Base-by-base conservation (phyloP, 2,888 invertebrate species). In the Macaria liturata region DNA sequence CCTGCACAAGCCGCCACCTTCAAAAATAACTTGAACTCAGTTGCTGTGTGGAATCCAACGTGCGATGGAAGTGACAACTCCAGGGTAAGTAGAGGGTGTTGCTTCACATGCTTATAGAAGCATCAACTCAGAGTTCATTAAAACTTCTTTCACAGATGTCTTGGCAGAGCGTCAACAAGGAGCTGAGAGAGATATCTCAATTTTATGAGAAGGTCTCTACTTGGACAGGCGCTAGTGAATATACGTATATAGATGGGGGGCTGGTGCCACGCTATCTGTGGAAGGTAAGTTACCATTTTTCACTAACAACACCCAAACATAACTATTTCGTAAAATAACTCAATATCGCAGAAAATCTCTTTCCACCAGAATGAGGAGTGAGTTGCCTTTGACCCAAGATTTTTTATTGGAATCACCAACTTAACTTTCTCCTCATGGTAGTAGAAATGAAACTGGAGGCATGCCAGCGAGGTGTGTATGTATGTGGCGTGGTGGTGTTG, bases 161-260 rank as follows among this genome's bases (percentile, higher is more conserved):
- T 0, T 67, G 67, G 67, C 55, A 49, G 45, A 20, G 5, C 0
- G 32, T 67, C 30, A 63, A 62, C 48, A 7, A 46, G 0, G 9
- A 37, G 3, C n/a, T 61, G 2, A 40, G 6, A 34, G n/a, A 3
- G 1, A 32, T 20, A 4, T 39, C 54, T 43, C 37, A 34, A 4
- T 3, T 0, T 1, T 20, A 5, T 4, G 9, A 20, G 7, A 30
- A 4, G 7, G 37, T 53, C 30, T 46, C 48, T 6, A 31, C 59
- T 32, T 67, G 63, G 67, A 64, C 65, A 3, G 67, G 67, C 4
- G 67, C 63, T 3, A 67, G 67, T 46, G 49, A 59, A 3, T 63
- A 59, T 30, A 20, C 46, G n/a, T n/a, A 31, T n/a, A 44, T 42
- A 39, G 43, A 57, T 9, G 54, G 32, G 37, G 63, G 61, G 32